Evolutionary conservation across 37 sponge, comb jelly and placozoan species (phyloP), one percentile per base, ranked within the genome.

Genomic region (Lycopodina hypogea): DNA sequence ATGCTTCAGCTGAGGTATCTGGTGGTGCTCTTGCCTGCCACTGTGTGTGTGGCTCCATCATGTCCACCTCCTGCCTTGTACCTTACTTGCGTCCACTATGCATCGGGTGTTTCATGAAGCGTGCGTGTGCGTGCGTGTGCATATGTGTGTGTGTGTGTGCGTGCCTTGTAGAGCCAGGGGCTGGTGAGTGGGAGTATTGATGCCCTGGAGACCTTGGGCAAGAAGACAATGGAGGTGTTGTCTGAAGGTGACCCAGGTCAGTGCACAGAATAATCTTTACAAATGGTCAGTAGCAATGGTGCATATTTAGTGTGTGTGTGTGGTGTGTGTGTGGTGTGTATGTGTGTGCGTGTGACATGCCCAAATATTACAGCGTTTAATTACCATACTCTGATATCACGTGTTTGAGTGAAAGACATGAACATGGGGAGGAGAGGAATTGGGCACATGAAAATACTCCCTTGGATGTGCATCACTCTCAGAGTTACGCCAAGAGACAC

Each of bases 181-280:
- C 32, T 93, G 0, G 81, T 96, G 79, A 66, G 58, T 60, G 86
- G 88, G 19, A 91, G 96, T 24, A 55, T 96, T 71, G 96, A 87
- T 79, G 91, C 96, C 0, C 81, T 96, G 34, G 96, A 96, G 74
- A 83, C 38, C 7, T 23, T 96, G 55, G 96, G 96, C 18, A 90
- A 87, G 81, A 96, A 96, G 79, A 96, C 96, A 18, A 90, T 93
- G 83, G 87, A 88, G 22, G 74, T 96, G 0, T 36, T 96, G 1
- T 82, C 96, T 17, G 96, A 96, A 56, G 91, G 91, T 67, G 96
- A 96, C 62, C 91, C 94, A 64, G 95, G 95, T 90, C 7, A 61
- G 65, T 29, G n/a, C 12, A 52, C 22, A 73, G 56, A 19, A 70
- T 12, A n/a, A n/a, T 23, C 60, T 6, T 8, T 67, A 7, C 33